A percentile compares a stretch with the other conserved stretches of the same genome.
phyloP scores from a whole-genome alignment of 2,888 invertebrate genomes.

The Epinotia nisella region DNA sequence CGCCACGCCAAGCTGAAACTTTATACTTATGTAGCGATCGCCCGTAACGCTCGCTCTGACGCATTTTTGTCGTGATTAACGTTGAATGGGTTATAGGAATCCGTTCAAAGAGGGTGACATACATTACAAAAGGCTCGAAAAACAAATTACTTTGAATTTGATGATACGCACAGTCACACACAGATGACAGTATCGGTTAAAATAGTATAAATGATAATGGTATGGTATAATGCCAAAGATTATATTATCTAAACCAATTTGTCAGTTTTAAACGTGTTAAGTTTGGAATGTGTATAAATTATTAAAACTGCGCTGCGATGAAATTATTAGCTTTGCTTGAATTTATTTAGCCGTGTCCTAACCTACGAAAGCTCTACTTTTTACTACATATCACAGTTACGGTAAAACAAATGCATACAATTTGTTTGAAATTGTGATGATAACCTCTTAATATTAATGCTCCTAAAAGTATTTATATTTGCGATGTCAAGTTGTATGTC shows the following conservation, averaged over 20 bases:
- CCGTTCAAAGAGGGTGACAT: too few relatives aligned
- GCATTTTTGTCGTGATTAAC: too few relatives aligned
- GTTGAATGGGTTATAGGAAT: too few relatives aligned
- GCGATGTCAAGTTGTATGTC: background rate
- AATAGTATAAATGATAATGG: background rate
- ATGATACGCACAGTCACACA: background rate
- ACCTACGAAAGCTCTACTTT: conserved; percentile 65
- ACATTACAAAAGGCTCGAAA: too few relatives aligned
- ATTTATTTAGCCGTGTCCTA: conserved; percentile 45
- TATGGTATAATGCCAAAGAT: background rate
- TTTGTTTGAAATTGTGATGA: conserved; percentile 43
- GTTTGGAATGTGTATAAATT: conserved; percentile 49
- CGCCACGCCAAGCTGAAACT: too few relatives aligned
- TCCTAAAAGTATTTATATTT: conserved; percentile 12
- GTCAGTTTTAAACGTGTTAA: background rate
- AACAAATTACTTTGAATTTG: too few relatives aligned
- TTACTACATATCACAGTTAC: conserved; percentile 78
- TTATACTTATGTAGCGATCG: too few relatives aligned
- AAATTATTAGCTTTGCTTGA: conserved; percentile 15
- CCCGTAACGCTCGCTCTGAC: too few relatives aligned
- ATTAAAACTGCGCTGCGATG: conserved; percentile 10
- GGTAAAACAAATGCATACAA: conserved; percentile 76
- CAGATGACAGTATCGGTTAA: background rate
- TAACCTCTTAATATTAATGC: conserved; percentile 5
- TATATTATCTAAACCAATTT: background rate